These are phyloP conservation scores for Perithous albicinctus DNA, from an alignment of 2,888 invertebrate genomes.

Conservation along the genomic window DNA sequence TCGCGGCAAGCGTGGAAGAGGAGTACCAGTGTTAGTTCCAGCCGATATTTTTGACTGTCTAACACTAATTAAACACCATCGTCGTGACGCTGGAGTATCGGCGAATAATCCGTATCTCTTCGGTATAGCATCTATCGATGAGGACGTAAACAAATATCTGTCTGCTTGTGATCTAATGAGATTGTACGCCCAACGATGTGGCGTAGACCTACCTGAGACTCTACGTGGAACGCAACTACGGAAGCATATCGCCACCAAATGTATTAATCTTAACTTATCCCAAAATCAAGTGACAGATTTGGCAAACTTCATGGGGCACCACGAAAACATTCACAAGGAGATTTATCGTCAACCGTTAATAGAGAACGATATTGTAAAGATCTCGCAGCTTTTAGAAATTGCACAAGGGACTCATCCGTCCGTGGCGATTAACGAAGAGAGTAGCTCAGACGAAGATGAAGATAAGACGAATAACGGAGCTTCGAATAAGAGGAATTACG, in stretches of 20 bases:
- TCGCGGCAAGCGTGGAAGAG: constrained; percentile 61
- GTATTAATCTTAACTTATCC: constrained; percentile 59
- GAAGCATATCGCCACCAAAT: constrained; percentile 67
- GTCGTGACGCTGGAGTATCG: constrained; percentile 51
- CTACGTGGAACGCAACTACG: constrained; percentile 66
- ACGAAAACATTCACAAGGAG: too few species aligned
- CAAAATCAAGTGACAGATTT: constrained; percentile 49
- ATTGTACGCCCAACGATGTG: constrained; percentile 69
- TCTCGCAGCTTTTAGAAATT: constrained; percentile 69
- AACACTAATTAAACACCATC: constrained; percentile 47
- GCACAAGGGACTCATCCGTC: too few species aligned
- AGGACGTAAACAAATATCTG: constrained; percentile 62
- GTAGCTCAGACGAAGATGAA: constrained; percentile 23
- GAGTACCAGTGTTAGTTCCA: constrained; percentile 64
- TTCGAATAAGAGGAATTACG: too few species aligned
- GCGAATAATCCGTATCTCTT: constrained; percentile 63
- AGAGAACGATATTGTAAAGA: constrained; percentile 69
- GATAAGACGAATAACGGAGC: too few species aligned
- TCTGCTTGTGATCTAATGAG: constrained; percentile 71
- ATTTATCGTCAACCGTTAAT: too few species aligned
- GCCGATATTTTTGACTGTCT: constrained; percentile 55
- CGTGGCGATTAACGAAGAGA: neutral
- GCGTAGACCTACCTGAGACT: constrained; percentile 66
- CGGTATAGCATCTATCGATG: constrained; percentile 52
- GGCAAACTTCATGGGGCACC: too few species aligned